phyloP scores from a whole-genome alignment of 2,113 vertebrate genomes.

The Zosterops hypoxanthus region DNA sequence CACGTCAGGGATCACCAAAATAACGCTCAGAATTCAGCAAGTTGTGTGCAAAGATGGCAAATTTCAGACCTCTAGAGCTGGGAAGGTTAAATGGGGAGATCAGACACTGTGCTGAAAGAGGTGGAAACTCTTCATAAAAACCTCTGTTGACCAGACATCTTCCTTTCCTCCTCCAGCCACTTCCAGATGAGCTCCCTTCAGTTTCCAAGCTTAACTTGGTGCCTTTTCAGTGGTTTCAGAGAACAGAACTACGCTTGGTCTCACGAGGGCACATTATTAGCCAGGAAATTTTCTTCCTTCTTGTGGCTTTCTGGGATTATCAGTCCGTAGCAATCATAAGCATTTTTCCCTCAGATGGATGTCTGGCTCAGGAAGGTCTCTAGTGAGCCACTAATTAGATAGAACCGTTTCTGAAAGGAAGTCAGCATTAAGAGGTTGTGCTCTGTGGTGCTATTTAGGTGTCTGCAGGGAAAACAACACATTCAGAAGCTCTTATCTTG shows the following conservation, averaged over 20 bases:
- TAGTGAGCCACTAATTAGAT: slow-evolving; percentile 8
- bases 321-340: neutral
- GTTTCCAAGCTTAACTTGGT: neutral
- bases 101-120: neutral
- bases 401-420: neutral
- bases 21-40: rapidly evolving
- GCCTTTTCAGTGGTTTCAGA: neutral
- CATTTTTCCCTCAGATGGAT: neutral
- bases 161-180: neutral
- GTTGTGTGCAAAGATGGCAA: neutral
- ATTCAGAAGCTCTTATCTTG: neutral
- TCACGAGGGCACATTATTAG: neutral
- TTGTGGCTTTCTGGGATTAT: neutral
- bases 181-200: neutral
- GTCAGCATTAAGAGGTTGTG: neutral
- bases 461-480: neutral
- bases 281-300: neutral
- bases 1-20: neutral
- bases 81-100: neutral
- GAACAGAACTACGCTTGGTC: neutral
- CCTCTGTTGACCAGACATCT: neutral
- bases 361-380: neutral
- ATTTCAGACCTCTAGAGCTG: neutral
- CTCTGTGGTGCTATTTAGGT: neutral
- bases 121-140: neutral